Percentiles rank a stretch among this genome's conserved stretches.
These are phyloP conservation scores for Myotis davidii DNA, from an alignment of 2,113 vertebrate species.

Conservation along the genomic window DNA sequence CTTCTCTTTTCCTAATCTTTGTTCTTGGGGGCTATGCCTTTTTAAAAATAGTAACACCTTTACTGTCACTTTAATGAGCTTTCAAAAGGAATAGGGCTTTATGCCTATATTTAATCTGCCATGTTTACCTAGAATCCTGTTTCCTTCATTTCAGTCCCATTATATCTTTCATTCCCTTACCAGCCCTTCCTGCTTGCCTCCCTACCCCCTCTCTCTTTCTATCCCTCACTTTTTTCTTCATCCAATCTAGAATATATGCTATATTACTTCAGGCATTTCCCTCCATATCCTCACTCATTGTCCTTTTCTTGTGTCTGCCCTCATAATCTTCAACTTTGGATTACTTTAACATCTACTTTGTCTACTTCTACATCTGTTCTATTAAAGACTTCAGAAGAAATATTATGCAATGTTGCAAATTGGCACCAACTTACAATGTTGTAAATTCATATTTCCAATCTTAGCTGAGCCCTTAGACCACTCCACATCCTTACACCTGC, in stretches of 20 bases:
- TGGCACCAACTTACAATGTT: neutral
- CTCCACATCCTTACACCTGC: neutral
- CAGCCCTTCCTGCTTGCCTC: neutral
- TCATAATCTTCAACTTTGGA: neutral
- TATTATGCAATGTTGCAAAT: neutral
- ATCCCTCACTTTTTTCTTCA: constrained; percentile 6
- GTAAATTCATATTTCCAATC: neutral
- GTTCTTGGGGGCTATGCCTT: neutral
- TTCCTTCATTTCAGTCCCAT: neutral
- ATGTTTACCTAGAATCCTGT: constrained; percentile 8
- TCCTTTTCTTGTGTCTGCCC: neutral
- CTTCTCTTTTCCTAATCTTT: constrained; percentile 12
- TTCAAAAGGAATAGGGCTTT: neutral
- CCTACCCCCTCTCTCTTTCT: neutral
- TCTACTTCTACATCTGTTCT: constrained; percentile 6
- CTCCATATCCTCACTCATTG: neutral
- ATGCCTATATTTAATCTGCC: neutral
- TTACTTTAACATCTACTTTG: constrained; percentile 22
- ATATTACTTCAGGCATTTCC: neutral
- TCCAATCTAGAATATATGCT: neutral
- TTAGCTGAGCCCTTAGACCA: neutral
- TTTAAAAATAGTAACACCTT: neutral
- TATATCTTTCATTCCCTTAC: neutral
- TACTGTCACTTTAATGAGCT: neutral
- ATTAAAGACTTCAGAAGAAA: neutral